Conservation (phyloP, 2,113 vertebrate genomes). For the Hoplias malabaricus region DNA sequence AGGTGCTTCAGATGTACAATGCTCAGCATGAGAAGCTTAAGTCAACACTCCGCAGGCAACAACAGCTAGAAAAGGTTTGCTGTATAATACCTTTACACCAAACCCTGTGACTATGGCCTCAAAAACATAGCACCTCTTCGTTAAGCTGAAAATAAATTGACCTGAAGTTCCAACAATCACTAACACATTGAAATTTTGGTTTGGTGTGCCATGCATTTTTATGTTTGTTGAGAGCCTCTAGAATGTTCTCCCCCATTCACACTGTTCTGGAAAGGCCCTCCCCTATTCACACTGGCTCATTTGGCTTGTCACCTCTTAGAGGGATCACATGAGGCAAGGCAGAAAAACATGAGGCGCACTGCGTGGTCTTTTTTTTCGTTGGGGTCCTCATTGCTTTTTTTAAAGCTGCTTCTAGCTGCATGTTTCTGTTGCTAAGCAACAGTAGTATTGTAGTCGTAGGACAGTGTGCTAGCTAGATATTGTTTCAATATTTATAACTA, state of each 20-base stretch:
- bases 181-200: background rate
- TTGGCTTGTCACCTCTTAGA: background rate
- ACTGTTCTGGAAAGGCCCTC: background rate
- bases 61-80: constrained; percentile 83
- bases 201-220: background rate
- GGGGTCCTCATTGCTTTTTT: no score
- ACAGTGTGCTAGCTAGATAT: no score
- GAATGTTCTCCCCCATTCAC: background rate
- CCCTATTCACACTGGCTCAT: background rate
- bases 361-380: no score
- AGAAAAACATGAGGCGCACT: no score
- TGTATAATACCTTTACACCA: background rate
- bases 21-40: constrained; percentile 83
- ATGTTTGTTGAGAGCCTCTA: no score
- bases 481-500: no score
- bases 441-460: no score
- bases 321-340: no score
- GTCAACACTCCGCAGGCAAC: constrained; percentile 79
- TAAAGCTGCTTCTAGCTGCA: no score
- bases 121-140: background rate
- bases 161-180: background rate
- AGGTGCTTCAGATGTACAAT: constrained; percentile 82
- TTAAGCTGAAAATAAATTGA: background rate
- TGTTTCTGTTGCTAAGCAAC: no score
- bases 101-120: background rate